These are phyloP conservation scores for Norana najaformis DNA, from an alignment of 2,888 invertebrate genomes.

Conservation along the genomic window DNA sequence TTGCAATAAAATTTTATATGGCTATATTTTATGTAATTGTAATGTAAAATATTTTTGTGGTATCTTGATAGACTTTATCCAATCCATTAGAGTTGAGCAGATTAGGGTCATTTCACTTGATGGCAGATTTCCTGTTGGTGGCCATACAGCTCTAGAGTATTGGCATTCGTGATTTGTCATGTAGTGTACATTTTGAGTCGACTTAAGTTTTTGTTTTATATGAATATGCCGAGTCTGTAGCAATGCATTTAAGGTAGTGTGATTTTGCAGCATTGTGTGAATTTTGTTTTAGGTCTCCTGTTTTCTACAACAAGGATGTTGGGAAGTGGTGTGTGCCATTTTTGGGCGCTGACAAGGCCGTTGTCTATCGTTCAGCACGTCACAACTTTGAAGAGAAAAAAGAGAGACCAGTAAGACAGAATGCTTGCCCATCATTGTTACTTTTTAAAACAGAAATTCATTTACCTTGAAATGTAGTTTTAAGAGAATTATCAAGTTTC, in stretches of 20 bases:
- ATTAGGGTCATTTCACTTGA: no score
- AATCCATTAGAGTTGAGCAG: no score
- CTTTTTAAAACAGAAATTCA: no score
- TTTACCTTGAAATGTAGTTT: no score
- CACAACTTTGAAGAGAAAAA: conserved; percentile 72
- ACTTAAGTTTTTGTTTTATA: background rate
- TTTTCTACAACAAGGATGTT: conserved; percentile 59
- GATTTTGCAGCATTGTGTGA: background rate
- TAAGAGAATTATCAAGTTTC: no score
- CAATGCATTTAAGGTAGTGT: background rate
- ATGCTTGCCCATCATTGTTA: background rate
- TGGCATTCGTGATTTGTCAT: background rate
- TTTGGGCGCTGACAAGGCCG: conserved; percentile 79
- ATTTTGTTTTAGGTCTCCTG: conserved; percentile 45
- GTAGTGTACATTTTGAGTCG: background rate
- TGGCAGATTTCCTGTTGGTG: no score
- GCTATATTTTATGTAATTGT: conserved; percentile 5
- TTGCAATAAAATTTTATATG: background rate
- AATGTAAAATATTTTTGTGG: background rate
- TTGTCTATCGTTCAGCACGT: conserved; percentile 80
- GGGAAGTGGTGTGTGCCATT: conserved; percentile 76
- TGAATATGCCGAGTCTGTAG: background rate
- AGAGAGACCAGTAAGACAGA: conserved; percentile 70
- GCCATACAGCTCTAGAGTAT: no score
- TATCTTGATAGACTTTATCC: no score